Evolutionary conservation across 2,113 vertebrate genomes (phyloP), one percentile per base, ranked within the genome.

Genomic region (Macheiramphus alcinus): DNA sequence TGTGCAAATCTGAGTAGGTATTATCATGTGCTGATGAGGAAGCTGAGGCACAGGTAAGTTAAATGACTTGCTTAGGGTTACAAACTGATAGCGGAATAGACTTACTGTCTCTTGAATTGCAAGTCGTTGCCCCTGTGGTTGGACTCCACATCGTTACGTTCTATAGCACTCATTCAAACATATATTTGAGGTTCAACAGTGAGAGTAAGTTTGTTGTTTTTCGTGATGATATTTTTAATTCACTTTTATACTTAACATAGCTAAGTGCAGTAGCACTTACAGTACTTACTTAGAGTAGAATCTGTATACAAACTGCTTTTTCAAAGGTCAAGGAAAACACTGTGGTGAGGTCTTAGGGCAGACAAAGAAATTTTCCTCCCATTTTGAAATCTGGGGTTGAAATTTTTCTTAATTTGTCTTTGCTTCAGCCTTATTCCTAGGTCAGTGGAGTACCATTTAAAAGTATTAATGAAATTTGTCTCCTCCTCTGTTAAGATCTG

Each of bases 41-140:
- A 90, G 82, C 56, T 38, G 65, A 91, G 89, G 38, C 29, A 67
- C 16, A 34, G 75, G 7, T 43, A 59, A 63, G 7, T 68, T 75
- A 67, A 66, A 23, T 47, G 27, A 32, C 31, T 56, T 43, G 40
- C 27, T 55, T 70, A 15, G 29, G 11, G 9, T 74, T 58, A 20
- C 45, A 36, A 20, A 61, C 11, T 20, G 26, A 38, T 36, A 40
- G 47, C 27, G 83, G 56, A 59, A 48, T 34, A 89, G 62, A 52
- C 12, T 22, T 40, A 5, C 4, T 59, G 20, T 48, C 18, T 89
- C 52, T 38, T 53, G 73, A 66, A 31, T 25, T 43, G 32, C 23
- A 62, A 5, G 9, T 34, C 26, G 7, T 42, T 90, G 10, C 52
- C 34, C 0, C 0, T 1, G 1, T 58, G 21, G 26, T 65, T 52